Conservation (phyloP, 2,797 vertebrate species). For the Eupleurogrammus muticus region DNA sequence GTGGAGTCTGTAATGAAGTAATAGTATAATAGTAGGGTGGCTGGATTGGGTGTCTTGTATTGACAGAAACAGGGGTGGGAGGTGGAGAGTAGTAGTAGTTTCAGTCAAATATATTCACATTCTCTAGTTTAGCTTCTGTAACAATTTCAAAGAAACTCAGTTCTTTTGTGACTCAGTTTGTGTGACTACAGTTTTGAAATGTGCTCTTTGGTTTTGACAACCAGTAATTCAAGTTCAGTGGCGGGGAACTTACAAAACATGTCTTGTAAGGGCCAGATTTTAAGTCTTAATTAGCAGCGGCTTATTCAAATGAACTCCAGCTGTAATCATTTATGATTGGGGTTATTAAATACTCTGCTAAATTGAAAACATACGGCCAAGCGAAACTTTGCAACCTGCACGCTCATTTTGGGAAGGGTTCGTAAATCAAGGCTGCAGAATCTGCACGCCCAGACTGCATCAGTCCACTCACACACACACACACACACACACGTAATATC, state of each 20-base stretch:
- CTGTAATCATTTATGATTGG: constrained; percentile 51
- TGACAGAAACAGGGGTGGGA: neutral
- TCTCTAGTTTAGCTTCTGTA: neutral
- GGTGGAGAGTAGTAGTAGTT: neutral
- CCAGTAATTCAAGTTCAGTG: neutral
- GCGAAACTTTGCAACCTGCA: constrained; percentile 12
- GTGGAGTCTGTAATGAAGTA: neutral
- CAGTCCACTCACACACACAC: neutral
- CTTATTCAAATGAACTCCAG: constrained; percentile 40
- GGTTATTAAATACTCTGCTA: constrained; percentile 40
- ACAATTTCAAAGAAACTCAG: neutral
- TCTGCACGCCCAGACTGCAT: neutral
- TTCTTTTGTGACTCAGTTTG: neutral
- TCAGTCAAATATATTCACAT: neutral
- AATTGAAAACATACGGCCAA: constrained; percentile 35
- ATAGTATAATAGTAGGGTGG: neutral
- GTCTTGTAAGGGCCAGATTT: constrained; percentile 29
- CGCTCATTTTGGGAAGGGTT: constrained; percentile 10
- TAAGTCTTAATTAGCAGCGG: constrained; percentile 48
- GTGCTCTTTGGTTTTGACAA: neutral
- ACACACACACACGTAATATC: neutral
- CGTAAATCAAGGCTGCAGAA: constrained; percentile 10
- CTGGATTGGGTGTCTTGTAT: neutral
- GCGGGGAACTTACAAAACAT: neutral
- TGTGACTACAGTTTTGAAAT: neutral